Base-by-base conservation (phyloP, 1,140 invertebrate genomes). In the Drosophila tani region DNA sequence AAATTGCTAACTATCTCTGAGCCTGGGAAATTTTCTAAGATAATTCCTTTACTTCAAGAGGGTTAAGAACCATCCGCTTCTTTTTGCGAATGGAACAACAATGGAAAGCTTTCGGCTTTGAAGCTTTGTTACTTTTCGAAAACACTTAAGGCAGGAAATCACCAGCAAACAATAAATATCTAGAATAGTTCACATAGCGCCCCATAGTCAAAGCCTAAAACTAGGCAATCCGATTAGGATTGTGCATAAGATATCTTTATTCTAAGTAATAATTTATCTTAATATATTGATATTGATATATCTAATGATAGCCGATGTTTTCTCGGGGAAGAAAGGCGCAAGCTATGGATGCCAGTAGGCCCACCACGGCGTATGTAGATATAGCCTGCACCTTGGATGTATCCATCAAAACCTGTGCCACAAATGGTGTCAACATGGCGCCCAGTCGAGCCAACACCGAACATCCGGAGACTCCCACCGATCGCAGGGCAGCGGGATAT, bases 341-440 rank as follows among this genome's bases (percentile, higher is more conserved):
- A 8, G 95, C 95, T 6, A 95, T 75, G 21, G 95, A 94, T n/a
- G 95, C 95, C 41, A 95, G 81, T 6, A 96, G 68, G n/a, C 95
- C 95, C 15, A 95, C 94, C 3, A 93, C 59, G 4, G 94, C 95
- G 71, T 96, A 96, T 15, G 95, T 93, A 7, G 93, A 93, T 41
- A 95, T 94, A 1, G 96, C 95, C 21, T 94, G 92, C 5, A 93
- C 92, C 35, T 95, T 91, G 5, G 95, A 96, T 68, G 94, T 93
- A 59, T 94, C 94, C 60, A 94, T 91, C 64, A 94, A 47, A 63
- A 97, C 96, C 93, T 97, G 96, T 17, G 97, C 96, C 59, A 98
- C 94, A 87, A 97, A 97, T 2, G 97, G 97, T 3, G 97, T 97
- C 0, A 96, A 85, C 94, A 97, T 97, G 38, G 97, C 96, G 41